Conservation (phyloP, 2,888 invertebrate species). For the Torymus aiolomorphi region DNA sequence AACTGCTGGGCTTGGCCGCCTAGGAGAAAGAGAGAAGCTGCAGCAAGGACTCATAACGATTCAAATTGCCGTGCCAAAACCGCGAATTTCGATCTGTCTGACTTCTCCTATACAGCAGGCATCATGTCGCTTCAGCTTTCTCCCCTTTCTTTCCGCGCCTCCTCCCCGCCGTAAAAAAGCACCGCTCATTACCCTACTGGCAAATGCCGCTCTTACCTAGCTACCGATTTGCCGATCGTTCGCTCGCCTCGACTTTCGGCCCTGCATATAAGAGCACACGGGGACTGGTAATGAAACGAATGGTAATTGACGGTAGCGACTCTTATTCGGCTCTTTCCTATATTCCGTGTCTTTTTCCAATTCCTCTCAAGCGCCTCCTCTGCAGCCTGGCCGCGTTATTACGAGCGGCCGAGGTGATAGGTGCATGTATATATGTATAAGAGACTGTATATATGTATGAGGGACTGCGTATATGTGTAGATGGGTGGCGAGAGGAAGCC, state of each 20-base stretch:
- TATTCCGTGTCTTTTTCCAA: constrained; percentile 63
- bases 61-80: constrained; percentile 65
- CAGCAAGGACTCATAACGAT: constrained; percentile 45
- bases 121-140: constrained; percentile 5
- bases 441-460: too few relatives aligned
- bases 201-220: background rate
- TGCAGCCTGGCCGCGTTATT: too few relatives aligned
- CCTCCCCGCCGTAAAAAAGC: constrained; percentile 8
- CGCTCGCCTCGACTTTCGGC: too few relatives aligned
- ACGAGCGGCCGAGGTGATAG: too few relatives aligned
- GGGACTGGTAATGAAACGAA: constrained; percentile 64
- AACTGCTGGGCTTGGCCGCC: background rate
- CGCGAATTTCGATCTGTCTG: constrained; percentile 63
- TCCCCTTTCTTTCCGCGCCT: constrained; percentile 3
- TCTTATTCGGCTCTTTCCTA: constrained; percentile 43
- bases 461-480: too few relatives aligned
- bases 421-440: too few relatives aligned
- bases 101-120: background rate
- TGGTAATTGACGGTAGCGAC: constrained; percentile 60
- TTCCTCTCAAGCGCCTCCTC: constrained; percentile 25
- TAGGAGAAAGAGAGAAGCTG: too few relatives aligned
- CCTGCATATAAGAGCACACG: background rate
- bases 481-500: constrained; percentile 9
- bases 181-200: background rate
- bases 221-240: constrained; percentile 24